phyloP scores from a whole-genome alignment of 2,797 vertebrate species.

The Fringilla coelebs region DNA sequence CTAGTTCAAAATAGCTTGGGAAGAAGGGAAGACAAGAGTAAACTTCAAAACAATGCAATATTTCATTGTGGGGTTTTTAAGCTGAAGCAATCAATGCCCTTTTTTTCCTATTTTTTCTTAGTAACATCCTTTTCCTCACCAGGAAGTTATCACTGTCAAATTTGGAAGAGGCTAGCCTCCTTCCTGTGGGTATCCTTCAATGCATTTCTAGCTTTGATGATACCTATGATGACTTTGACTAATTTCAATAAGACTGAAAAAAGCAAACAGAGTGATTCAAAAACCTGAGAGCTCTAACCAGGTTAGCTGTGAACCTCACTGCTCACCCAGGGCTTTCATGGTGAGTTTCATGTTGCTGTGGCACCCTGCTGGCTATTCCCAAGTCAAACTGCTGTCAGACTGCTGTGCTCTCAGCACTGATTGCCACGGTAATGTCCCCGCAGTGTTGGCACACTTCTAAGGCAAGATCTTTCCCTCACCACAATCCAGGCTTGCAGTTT shows the following conservation, averaged over 20 bases:
- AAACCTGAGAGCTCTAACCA: background rate
- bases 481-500: background rate
- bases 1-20: background rate
- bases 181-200: background rate
- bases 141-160: background rate
- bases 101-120: background rate
- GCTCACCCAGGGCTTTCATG: background rate
- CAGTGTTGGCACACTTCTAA: background rate
- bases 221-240: background rate
- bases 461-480: background rate
- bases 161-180: background rate
- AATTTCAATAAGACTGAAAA: background rate
- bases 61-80: background rate
- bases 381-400: background rate
- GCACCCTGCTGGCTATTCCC: background rate
- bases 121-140: background rate
- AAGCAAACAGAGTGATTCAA: background rate
- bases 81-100: background rate
- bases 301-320: background rate
- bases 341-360: background rate
- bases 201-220: background rate
- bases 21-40: background rate
- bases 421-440: rapidly evolving
- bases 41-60: background rate
- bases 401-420: background rate